Evolutionary conservation across 2,797 vertebrate species (phyloP).

Genomic region (Pempheris klunzingeri): DNA sequence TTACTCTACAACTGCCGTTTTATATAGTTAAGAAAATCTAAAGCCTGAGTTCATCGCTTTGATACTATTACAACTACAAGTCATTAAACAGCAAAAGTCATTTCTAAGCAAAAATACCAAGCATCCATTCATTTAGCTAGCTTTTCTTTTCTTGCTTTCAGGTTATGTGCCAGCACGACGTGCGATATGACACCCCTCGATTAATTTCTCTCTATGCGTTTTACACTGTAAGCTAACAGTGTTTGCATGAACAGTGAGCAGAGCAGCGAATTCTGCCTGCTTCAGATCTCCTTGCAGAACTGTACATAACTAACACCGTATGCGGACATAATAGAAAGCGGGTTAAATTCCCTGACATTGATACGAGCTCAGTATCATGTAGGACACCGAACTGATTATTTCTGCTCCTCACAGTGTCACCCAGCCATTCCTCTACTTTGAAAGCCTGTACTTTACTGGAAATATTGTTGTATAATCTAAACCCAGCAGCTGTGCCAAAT

Average conservation of each 20-base stretch:
- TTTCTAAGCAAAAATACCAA: too few relatives aligned
- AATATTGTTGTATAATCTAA: slow-evolving; percentile 42
- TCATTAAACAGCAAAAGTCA: too few relatives aligned
- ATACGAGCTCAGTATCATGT: slow-evolving; percentile 24
- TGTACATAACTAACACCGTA: background rate
- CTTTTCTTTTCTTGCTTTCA: too few relatives aligned
- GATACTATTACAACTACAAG: too few relatives aligned
- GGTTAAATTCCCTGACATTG: slow-evolving; percentile 19
- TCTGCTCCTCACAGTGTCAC: slow-evolving; percentile 19
- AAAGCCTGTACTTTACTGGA: slow-evolving; percentile 28
- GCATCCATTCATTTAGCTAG: too few relatives aligned
- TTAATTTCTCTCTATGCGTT: background rate
- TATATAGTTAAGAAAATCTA: too few relatives aligned
- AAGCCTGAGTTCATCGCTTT: too few relatives aligned
- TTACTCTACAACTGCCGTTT: too few relatives aligned
- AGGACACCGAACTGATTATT: slow-evolving; percentile 42
- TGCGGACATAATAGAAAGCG: slow-evolving; percentile 1
- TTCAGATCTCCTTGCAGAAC: background rate
- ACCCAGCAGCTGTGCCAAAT: slow-evolving; percentile 54
- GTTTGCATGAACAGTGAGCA: background rate
- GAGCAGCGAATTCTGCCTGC: background rate
- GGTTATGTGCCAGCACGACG: too few relatives aligned
- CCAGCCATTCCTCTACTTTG: slow-evolving; percentile 26
- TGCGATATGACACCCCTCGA: background rate
- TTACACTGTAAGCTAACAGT: background rate